phyloP scores from a whole-genome alignment of 2,797 vertebrate genomes.

The Enteromius trimaculatus region DNA sequence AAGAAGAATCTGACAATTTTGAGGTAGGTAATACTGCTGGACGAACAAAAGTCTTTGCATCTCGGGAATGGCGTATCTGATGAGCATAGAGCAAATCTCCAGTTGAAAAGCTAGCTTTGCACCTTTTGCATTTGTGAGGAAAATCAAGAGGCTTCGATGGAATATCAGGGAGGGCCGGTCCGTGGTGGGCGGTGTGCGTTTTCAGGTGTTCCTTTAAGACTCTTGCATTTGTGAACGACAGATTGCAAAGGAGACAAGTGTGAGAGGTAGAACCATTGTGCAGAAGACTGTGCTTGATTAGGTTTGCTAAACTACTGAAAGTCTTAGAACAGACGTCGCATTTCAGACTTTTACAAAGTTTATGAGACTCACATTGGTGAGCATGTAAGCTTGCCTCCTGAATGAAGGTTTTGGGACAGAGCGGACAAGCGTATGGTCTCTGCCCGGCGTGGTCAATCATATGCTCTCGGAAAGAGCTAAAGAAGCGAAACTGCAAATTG shows the following conservation, averaged over 20 bases:
- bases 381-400: conserved; percentile 29
- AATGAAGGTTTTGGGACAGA: conserved; percentile 57
- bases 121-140: conserved; percentile 61
- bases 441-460: conserved; percentile 60
- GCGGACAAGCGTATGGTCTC: conserved; percentile 54
- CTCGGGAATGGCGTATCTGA: conserved; percentile 61
- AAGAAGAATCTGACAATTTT: background rate
- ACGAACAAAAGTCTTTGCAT: background rate
- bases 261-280: conserved; percentile 58
- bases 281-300: conserved; percentile 61
- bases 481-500: conserved; percentile 61
- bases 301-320: conserved; percentile 58
- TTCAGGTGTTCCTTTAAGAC: conserved; percentile 57
- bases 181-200: conserved; percentile 18
- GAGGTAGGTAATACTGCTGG: conserved; percentile 36
- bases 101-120: conserved; percentile 61
- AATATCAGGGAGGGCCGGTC: conserved; percentile 47
- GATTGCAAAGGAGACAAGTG: conserved; percentile 51
- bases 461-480: conserved; percentile 63
- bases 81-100: conserved; percentile 64
- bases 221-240: conserved; percentile 48
- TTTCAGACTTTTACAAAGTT: conserved; percentile 29
- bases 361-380: conserved; percentile 51
- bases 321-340: conserved; percentile 64
- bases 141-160: conserved; percentile 55